These are phyloP conservation scores for Gopherus evgoodei DNA, from an alignment of 2,113 vertebrate genomes.

Conservation along the genomic window DNA sequence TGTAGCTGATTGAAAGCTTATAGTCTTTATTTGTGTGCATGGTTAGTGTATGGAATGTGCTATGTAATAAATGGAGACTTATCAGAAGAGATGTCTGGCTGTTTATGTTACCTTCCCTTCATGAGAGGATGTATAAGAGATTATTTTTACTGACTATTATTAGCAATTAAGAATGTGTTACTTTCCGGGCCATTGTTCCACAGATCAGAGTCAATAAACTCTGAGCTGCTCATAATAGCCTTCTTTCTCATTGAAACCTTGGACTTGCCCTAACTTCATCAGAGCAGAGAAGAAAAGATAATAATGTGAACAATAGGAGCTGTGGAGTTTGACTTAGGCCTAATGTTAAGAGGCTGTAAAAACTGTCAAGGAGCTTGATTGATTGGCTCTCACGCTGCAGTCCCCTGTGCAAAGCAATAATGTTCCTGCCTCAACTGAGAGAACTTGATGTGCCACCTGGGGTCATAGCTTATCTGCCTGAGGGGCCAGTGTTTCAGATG, in stretches of 20 bases:
- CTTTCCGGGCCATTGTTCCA: conserved; percentile 60
- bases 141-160: conserved; percentile 46
- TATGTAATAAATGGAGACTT: neutral
- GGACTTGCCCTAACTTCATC: conserved; percentile 79
- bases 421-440: conserved; percentile 76
- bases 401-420: conserved; percentile 78
- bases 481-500: conserved; percentile 75
- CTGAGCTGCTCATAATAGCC: conserved; percentile 74
- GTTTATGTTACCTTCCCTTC: conserved; percentile 33
- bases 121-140: conserved; percentile 9
- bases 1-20: neutral
- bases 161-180: conserved; percentile 73
- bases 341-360: conserved; percentile 76
- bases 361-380: conserved; percentile 79
- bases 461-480: conserved; percentile 82
- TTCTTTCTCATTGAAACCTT: conserved; percentile 69
- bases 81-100: conserved; percentile 16
- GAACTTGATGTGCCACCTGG: conserved; percentile 79
- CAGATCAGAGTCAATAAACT: conserved; percentile 76
- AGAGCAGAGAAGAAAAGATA: conserved; percentile 54
- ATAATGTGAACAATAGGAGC: conserved; percentile 74
- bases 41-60: neutral
- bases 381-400: conserved; percentile 73
- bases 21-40: neutral
- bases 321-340: conserved; percentile 75